A percentile compares a stretch with the other conserved stretches of the same genome.
These are phyloP conservation scores for Brachyptera putata DNA, from an alignment of 2,888 invertebrate genomes.

Conservation along the genomic window DNA sequence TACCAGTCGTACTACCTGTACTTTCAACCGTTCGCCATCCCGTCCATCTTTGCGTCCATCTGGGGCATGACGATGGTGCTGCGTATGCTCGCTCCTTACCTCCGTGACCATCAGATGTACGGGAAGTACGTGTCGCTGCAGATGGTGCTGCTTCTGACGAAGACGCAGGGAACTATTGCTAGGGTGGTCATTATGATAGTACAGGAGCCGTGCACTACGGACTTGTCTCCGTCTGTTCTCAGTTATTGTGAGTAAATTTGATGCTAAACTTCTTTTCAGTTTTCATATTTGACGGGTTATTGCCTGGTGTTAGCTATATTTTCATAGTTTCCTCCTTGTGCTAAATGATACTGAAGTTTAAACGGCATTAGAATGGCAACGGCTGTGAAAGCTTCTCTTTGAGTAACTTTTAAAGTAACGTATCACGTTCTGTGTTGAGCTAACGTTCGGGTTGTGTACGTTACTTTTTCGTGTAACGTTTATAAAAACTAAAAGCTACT, in stretches of 20 bases:
- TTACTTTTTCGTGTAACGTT: too few relatives aligned
- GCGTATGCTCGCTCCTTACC: conserved; percentile 48
- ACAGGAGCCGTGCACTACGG: conserved; percentile 58
- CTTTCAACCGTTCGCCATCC: conserved; percentile 59
- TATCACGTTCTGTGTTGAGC: too few relatives aligned
- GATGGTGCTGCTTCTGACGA: conserved; percentile 61
- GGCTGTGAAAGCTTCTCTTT: too few relatives aligned
- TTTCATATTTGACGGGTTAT: too few relatives aligned
- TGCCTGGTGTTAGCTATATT: too few relatives aligned
- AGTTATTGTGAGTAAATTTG: conserved; percentile 56
- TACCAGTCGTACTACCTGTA: conserved; percentile 57
- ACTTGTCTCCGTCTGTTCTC: conserved; percentile 61
- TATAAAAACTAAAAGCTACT: too few relatives aligned
- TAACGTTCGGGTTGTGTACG: too few relatives aligned
- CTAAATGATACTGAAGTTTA: too few relatives aligned
- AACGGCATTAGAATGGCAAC: too few relatives aligned
- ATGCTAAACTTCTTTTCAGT: too few relatives aligned
- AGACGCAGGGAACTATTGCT: conserved; percentile 59
- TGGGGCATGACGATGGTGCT: conserved; percentile 66
- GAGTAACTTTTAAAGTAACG: too few relatives aligned
- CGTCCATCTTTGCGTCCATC: conserved; percentile 62
- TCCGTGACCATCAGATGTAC: conserved; percentile 46
- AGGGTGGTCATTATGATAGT: conserved; percentile 51
- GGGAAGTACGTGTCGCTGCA: conserved; percentile 58
- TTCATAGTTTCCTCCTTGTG: too few relatives aligned